These are phyloP conservation scores for Tokudaia muenninki DNA, from an alignment of 2,797 vertebrate genomes.

Conservation along the genomic window DNA sequence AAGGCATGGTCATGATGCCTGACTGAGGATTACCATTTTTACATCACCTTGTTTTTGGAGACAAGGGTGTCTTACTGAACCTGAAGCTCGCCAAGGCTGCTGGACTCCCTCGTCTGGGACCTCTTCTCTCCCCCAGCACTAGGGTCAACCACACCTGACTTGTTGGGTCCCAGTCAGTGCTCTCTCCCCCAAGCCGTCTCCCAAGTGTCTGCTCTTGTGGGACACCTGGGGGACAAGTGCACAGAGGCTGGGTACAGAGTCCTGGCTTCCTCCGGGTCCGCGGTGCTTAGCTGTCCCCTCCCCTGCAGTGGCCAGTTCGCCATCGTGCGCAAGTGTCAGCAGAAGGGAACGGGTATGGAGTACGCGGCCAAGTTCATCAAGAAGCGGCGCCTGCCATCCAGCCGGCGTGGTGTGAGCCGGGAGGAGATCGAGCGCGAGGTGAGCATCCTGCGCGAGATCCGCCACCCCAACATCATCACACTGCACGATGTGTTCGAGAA, in stretches of 20 bases:
- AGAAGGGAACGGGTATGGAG: slow-evolving; percentile 91
- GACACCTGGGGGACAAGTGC: background rate
- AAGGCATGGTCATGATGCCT: background rate
- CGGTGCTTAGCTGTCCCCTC: background rate
- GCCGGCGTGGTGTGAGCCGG: slow-evolving; percentile 96
- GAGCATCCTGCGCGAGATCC: slow-evolving; percentile 97
- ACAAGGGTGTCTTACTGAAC: background rate
- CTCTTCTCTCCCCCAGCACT: background rate
- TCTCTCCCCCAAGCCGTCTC: accelerated
- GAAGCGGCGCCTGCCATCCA: slow-evolving; percentile 97
- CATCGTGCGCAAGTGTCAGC: slow-evolving; percentile 96
- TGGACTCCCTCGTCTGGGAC: background rate
- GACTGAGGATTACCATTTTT: background rate
- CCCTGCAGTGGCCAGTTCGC: slow-evolving; percentile 94
- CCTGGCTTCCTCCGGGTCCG: background rate
- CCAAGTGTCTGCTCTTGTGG: too few species aligned
- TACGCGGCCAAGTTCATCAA: slow-evolving; percentile 99
- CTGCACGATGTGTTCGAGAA: slow-evolving; percentile 99
- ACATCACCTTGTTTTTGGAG: background rate
- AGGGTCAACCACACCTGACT: too few species aligned
- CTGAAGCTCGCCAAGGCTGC: background rate
- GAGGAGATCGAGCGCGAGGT: slow-evolving; percentile 99
- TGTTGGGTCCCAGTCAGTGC: too few species aligned
- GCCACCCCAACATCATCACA: slow-evolving; percentile 99
- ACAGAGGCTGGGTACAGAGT: background rate